Evolutionary conservation across 2,888 invertebrate species (phyloP), one percentile per base, ranked within the genome.

Genomic region (Disparrhopalites patrizii): DNA sequence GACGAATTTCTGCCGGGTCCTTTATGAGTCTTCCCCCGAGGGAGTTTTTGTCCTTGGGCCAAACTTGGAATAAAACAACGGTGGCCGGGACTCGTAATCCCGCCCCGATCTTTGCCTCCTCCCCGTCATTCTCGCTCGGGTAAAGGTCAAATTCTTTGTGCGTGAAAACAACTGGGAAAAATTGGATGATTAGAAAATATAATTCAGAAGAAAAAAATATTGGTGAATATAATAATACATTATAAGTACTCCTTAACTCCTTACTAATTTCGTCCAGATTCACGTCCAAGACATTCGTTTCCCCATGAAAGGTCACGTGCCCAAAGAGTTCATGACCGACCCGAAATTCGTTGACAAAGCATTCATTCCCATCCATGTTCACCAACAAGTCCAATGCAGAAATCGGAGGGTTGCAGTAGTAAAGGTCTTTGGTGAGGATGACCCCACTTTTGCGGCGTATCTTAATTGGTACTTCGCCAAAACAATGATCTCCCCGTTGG

Each of bases 311-410:
- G 2, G 43, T 28, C 13, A 58, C 43, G 15, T 58, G 40, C 13
- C 58, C 58, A 25, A 43, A 58, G 7, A 38, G 15, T n/a, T 58
- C 58, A 58, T 58, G 58, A 3, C 58, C 58, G 18, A 58, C 43
- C 30, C 23, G 23, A n/a, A 58, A 58, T 28, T 58, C 58, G 7
- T 58, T 25, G 28, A 58, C 43, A 27, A 27, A 25, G 18, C 58
- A 58, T 20, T 27, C 15, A 7, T 30, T 30, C 27, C 43, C 8
- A n/a, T 38, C 13, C n/a, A n/a, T n/a, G 7, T 43, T 8, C 3
- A 58, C 43, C 3, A 58, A 10, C n/a, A 40, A 25, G 47, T 58
- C 43, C 18, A 58, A 27, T 10, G 30, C n/a, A 3, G 8, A 7
- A 7, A 58, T 25, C 15, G 58, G 40, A 27, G 58, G 58, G 3